Evolutionary conservation across 2,888 invertebrate genomes (phyloP).

Genomic region (Athripsodes cinereus): DNA sequence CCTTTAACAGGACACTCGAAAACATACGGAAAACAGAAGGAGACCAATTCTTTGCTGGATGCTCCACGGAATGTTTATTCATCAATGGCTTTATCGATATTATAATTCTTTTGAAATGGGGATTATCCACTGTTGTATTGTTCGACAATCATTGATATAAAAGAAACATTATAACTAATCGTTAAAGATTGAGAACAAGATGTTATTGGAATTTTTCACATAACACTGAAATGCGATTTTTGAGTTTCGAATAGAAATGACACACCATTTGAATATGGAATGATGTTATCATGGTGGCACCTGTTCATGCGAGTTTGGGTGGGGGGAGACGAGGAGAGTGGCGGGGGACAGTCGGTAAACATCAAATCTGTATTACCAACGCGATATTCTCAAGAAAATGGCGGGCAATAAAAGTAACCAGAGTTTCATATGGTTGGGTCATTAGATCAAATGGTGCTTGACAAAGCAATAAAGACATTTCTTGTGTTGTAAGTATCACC

Average conservation of each 20-base stretch:
- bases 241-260: conserved; percentile 28
- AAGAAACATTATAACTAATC: no score
- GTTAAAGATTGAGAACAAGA: conserved; percentile 21
- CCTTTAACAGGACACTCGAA: no score
- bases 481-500: conserved; percentile 6
- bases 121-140: no score
- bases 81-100: no score
- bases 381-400: conserved; percentile 16
- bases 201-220: not conserved
- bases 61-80: no score
- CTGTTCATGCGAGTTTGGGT: conserved; percentile 5
- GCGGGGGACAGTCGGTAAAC: conserved; percentile 24
- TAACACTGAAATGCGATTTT: conserved; percentile 25
- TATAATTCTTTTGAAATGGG: no score
- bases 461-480: conserved; percentile 11
- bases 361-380: conserved; percentile 27
- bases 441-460: conserved; percentile 14
- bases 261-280: conserved; percentile 28
- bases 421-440: conserved; percentile 13
- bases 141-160: no score
- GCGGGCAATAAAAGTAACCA: conserved; percentile 23
- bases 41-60: no score
- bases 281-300: conserved; percentile 25
- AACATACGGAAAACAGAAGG: no score
- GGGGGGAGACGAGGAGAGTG: not conserved